phyloP scores from a whole-genome alignment of 1,140 invertebrate genomes.

The Neuroterus valhalla region DNA sequence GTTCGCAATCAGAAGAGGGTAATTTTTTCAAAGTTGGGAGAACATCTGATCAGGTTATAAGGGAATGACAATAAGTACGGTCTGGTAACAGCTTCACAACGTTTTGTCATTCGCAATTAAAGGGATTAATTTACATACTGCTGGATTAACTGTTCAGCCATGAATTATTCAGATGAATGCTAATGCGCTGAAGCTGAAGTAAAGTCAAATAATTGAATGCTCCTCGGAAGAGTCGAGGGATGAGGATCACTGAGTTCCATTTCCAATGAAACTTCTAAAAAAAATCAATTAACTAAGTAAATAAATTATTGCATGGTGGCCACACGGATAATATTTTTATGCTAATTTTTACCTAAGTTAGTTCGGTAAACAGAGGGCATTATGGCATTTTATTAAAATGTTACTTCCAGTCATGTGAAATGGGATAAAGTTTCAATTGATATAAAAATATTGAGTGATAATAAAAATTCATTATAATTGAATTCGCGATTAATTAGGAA shows the following conservation, averaged over 20 bases:
- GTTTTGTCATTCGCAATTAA: slow-evolving; percentile 68
- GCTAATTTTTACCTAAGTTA: too few relatives aligned
- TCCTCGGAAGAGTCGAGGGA: slow-evolving; percentile 44
- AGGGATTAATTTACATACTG: slow-evolving; percentile 65
- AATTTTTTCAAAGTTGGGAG: neutral
- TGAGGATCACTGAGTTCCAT: neutral
- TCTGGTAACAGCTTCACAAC: slow-evolving; percentile 36
- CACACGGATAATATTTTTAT: too few relatives aligned
- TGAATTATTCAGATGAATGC: slow-evolving; percentile 69
- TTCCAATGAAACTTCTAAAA: neutral
- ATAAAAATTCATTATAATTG: too few relatives aligned
- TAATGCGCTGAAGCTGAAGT: slow-evolving; percentile 62
- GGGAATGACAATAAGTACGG: slow-evolving; percentile 22
- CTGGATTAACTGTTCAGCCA: slow-evolving; percentile 65
- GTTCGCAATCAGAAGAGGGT: too few relatives aligned
- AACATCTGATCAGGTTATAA: neutral
- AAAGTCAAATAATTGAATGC: slow-evolving; percentile 69
- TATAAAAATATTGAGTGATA: too few relatives aligned
- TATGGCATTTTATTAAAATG: too few relatives aligned
- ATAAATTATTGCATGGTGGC: too few relatives aligned
- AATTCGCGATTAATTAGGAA: too few relatives aligned
- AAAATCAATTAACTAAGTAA: neutral
- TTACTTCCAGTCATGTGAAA: too few relatives aligned
- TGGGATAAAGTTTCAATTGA: too few relatives aligned
- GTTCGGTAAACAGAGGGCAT: too few relatives aligned